Base-by-base conservation (phyloP, 2,888 invertebrate species). In the Dynastes hyllus region DNA sequence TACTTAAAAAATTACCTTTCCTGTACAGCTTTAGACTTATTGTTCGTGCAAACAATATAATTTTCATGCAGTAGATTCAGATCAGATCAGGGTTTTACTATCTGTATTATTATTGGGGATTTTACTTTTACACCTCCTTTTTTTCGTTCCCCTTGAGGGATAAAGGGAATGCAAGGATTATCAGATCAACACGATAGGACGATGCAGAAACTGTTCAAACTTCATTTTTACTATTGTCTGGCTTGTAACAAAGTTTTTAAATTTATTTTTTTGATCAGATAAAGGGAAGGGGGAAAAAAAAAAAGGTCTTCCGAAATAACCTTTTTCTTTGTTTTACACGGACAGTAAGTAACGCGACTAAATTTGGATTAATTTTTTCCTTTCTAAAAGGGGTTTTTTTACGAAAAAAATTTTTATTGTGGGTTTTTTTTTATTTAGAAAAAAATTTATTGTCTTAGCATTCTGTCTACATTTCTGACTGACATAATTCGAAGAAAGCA, bases 181-280 rank as follows among this genome's bases (percentile, higher is more conserved):
- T 32, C 37, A 22, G 65, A 65, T 65, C n/a, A 65, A 65, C 32
- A 65, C 29, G 29, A 29, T n/a, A 29, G 37, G 37, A 65, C 65
- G n/a, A 65, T 65, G 65, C 65, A 65, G 29, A 65, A 32, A 65
- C 32, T 65, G 32, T 65, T 37, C 37, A 37, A 65, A 65, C 65
- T 65, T 32, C 65, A 65, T 37, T 65, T 65, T 65, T n/a, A 45
- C 37, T 65, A 65, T 65, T n/a, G 65, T 65, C 29, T 29, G 65
- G 65, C 29, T 65, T 37, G 65, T 65, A 65, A 13, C 37, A 45
- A 45, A 45, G 61, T 61, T 61, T 61, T n/a, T n/a, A n/a, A n/a
- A n/a, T 29, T 29, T 9, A 61, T 4, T 61, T 29, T 27, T 13
- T 29, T 22, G 61, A 61, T 61, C 61, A 61, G 61, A 61, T 61